Evolutionary conservation across 1,140 invertebrate genomes (phyloP).

Genomic region (Drosophila ambigua): DNA sequence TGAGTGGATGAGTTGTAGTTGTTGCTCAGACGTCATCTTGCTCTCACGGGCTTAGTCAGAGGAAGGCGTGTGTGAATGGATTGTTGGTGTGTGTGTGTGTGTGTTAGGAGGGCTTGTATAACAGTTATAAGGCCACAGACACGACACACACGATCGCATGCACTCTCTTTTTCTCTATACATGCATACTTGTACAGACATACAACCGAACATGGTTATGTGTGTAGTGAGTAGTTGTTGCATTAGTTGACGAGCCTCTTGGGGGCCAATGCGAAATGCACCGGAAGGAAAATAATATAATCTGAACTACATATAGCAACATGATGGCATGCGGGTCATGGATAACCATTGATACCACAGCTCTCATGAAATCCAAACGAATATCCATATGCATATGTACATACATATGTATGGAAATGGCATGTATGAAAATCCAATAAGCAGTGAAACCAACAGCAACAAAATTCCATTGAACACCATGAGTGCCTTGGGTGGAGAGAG

Average conservation of each 20-base stretch:
- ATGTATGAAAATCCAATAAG: slow-evolving; percentile 35
- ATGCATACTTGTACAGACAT: slow-evolving; percentile 1
- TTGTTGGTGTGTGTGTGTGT: slow-evolving; percentile 13
- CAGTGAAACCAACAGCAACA: slow-evolving; percentile 24
- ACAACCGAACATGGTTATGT: slow-evolving; percentile 3
- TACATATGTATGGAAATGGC: slow-evolving; percentile 2
- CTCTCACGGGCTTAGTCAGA: slow-evolving; percentile 20
- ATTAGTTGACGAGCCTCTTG: slow-evolving; percentile 48
- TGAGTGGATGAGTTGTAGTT: slow-evolving; percentile 10
- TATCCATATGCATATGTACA: not conserved
- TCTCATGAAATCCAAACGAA: slow-evolving; percentile 6
- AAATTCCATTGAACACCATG: slow-evolving; percentile 50
- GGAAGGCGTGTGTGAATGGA: slow-evolving; percentile 16
- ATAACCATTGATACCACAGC: not conserved
- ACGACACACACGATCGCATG: slow-evolving; percentile 18
- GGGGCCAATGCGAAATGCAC: slow-evolving; percentile 7
- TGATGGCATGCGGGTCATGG: not conserved
- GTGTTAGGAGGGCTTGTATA: slow-evolving; percentile 29
- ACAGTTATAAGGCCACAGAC: slow-evolving; percentile 40
- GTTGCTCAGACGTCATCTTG: slow-evolving; percentile 40
- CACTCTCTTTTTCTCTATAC: slow-evolving; percentile 1
- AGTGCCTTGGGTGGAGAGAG: slow-evolving; percentile 1
- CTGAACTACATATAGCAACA: not conserved
- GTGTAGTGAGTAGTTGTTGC: slow-evolving; percentile 10
- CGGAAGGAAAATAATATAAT: not conserved